Base-by-base conservation (phyloP, 2,888 invertebrate genomes). In the Chalcosyrphus nemorum region DNA sequence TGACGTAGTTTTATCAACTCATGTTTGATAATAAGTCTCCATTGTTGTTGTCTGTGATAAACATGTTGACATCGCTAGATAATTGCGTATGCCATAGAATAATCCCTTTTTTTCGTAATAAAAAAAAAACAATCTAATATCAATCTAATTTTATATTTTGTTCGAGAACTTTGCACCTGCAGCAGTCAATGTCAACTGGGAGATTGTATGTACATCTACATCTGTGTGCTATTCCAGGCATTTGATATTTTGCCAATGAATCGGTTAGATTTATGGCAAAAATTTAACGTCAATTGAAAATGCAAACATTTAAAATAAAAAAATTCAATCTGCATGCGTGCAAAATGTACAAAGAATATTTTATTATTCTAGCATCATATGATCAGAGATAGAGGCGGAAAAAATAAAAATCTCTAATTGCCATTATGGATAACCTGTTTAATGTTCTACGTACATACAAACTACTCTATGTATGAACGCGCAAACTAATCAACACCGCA, bases 191-290 rank as follows among this genome's bases (percentile, higher is more conserved):
- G 35, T 11, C 19, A 38, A 56, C n/a, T 35, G 4, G 1, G 5
- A 43, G 45, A n/a, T 35, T 19, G 19, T 11, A 35, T n/a, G 2
- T 9, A 9, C 17, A 2, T 15, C 13, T 27, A 1, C 15, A 7
- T 6, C 32, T 19, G 15, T 15, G 15, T 13, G 6, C n/a, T 19
- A 19, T n/a, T 56, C 17, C 17, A 54, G 29, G 9, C 0, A 35
- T 65, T 65, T 50, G 65, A 65, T 50, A 35, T 35, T 9, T 2
- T 50, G 50, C 21, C 65, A 50, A 47, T 17, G 15, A 54, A 17
- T 52, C 7, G 13, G 15, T 66, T 15, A 38, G 29, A 43, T 43
- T 19, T 6, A 56, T 35, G 6, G 15, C 9, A 19, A n/a, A 45
- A 17, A 6, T 19, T 45, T 45, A 9, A 2, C 45, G 19, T 19